Conservation (phyloP, 2,113 vertebrate species). For the Tetrao urogallus region DNA sequence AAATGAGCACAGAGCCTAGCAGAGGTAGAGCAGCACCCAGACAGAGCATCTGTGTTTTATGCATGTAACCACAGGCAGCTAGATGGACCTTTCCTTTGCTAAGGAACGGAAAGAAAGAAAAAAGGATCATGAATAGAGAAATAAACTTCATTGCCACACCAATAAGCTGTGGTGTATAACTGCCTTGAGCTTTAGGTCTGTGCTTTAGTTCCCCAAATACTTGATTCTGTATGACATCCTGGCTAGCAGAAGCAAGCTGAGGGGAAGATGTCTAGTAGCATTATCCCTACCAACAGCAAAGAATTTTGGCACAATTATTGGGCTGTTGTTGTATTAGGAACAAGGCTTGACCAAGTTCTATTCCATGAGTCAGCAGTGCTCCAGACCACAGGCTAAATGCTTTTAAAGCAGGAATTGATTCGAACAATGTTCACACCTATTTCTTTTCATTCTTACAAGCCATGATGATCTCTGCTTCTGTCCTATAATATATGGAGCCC, state of each 20-base stretch:
- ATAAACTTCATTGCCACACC: neutral
- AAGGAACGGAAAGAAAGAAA: neutral
- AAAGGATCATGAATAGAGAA: neutral
- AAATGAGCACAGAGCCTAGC: neutral
- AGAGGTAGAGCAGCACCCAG: neutral
- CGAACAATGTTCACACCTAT: neutral
- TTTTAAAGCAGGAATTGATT: neutral
- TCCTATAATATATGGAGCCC: neutral
- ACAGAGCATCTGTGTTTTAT: neutral
- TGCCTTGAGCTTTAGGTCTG: neutral
- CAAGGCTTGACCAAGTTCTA: neutral
- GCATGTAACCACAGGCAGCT: neutral
- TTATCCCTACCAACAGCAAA: neutral
- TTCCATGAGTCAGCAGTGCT: neutral
- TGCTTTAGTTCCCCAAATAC: neutral
- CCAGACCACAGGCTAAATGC: neutral
- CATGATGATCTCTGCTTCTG: neutral
- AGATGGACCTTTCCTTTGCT: neutral
- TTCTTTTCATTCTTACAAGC: neutral
- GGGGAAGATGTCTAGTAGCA: neutral
- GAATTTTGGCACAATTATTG: neutral
- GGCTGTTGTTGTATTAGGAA: neutral
- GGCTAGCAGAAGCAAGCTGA: neutral
- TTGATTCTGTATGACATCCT: neutral
- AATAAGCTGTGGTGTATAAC: fast-evolving